Base-by-base conservation (phyloP, 2,113 vertebrate genomes). In the Stigmatopora nigra region DNA sequence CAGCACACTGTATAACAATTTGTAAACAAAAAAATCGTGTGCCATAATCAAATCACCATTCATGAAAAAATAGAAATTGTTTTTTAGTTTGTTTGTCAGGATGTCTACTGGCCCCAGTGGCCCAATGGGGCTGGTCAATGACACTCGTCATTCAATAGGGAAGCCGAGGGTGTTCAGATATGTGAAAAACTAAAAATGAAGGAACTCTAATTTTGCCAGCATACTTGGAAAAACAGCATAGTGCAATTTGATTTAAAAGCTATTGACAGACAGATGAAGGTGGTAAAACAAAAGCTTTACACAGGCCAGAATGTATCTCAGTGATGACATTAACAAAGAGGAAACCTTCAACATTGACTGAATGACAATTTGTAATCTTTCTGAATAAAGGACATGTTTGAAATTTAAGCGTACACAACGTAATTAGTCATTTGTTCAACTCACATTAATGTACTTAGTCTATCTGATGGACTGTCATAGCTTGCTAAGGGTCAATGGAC, bases 1-100 rank as follows among this genome's bases (percentile, higher is more conserved):
- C 92, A 91, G 89, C 92, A 92, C 93, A 94, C 92, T 93, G 88
- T 91, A 76, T 88, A 90, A 31, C 25, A 31, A 31, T 31, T 31
- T 31, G 25, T 31, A 31, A 31, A 31, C 25, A 31, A 31, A 31
- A 31, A n/a, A 31, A 31, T 31, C 25, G 92, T 91, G 89, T 80
- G 89, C 92, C 91, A 92, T 86, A 90, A 81, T 59, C 82, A 70
- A 70, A 91, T 89, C 87, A 91, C 90, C 85, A 90, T 87, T 74
- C 86, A 84, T 73, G 76, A 84, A 60, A 85, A 81, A 78, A 83
- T 74, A 57, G 48, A 76, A 70, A 52, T 73, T 31, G 3, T 72
- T n/a, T 56, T 64, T 71, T 72, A n/a, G n/a, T n/a, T n/a, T 73
- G 62, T 66, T 71, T 36, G 65, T 78, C 78, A 79, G 52, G 41